phyloP scores from a whole-genome alignment of 2,797 vertebrate species.

The Stomatorhinus walkeri region DNA sequence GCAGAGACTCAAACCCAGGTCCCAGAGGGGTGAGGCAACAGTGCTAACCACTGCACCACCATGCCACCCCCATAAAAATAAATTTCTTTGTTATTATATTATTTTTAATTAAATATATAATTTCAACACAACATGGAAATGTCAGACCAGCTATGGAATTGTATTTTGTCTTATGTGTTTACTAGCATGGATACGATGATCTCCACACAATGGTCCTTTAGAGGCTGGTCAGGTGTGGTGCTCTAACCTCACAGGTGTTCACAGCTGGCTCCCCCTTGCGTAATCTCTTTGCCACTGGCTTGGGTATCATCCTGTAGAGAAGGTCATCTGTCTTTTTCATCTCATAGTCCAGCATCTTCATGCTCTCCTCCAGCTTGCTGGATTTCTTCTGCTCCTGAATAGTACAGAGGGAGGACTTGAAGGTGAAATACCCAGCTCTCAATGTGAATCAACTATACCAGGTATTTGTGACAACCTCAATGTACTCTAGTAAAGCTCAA shows the following conservation, averaged over 20 bases:
- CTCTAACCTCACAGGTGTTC: constrained; percentile 63
- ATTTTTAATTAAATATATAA: background rate
- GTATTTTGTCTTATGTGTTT: background rate
- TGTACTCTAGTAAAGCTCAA: background rate
- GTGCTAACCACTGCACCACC: too few relatives aligned
- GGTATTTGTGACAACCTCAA: background rate
- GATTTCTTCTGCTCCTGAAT: constrained; percentile 64
- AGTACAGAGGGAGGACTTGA: background rate
- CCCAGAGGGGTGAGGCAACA: too few relatives aligned
- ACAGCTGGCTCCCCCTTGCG: constrained; percentile 63
- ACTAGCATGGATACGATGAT: background rate
- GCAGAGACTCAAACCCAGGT: too few relatives aligned
- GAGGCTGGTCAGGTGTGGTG: background rate
- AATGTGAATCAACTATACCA: background rate
- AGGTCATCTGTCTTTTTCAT: constrained; percentile 71
- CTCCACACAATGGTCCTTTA: background rate
- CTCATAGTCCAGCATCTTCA: constrained; percentile 71
- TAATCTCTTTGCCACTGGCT: constrained; percentile 63
- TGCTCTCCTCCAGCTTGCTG: constrained; percentile 64
- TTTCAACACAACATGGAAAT: background rate
- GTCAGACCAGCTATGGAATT: background rate
- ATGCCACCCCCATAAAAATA: too few relatives aligned
- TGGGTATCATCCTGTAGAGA: constrained; percentile 67
- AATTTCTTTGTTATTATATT: background rate
- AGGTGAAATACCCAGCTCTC: background rate